Evolutionary conservation across 2,888 invertebrate species (phyloP), one percentile per base, ranked within the genome.

Genomic region (Andricus curvator): DNA sequence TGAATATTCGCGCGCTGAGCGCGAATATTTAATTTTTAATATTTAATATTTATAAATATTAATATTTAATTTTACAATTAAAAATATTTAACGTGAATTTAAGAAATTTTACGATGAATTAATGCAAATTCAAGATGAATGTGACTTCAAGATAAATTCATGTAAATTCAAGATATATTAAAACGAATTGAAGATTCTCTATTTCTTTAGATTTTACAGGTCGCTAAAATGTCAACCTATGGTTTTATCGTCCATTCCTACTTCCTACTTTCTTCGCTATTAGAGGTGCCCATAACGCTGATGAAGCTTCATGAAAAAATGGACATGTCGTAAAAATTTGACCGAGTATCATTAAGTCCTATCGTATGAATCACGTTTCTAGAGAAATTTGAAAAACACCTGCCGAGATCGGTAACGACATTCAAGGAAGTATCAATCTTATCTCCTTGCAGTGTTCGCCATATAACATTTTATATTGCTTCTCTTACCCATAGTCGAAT

Each of bases 351-450:
- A 37, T 66, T 66, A 41, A 66, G 37, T 33, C 37, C 41, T 22
- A 37, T 67, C 66, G 4, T 41, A n/a, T 13, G 37, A 41, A 41
- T 41, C 41, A 9, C 41, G 66, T 17, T 41, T 67, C n/a, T 41
- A 67, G 41, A 67, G 41, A 67, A 67, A 67, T 67, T 15, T 37
- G 41, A 67, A 67, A 67, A 67, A 67, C 37, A 37, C n/a, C 67
- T 41, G 15, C 22, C 67, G 37, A 67, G 41, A 41, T 44, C 67
- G 22, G 67, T 44, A 67, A 67, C 15, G 67, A 22, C 41, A 67
- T 67, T 67, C 41, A 37, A 67, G 37, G 33, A 66, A 66, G 67
- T 67, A 67, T 67, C n/a, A 22, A 67, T 67, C 67, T 67, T 67
- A 67, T 67, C 67, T 22, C 22, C 13, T 22, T 67, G 67, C 41